Evolutionary conservation across 2,113 vertebrate species (phyloP), one percentile per base, ranked within the genome.

Genomic region (Dasyurus viverrinus): DNA sequence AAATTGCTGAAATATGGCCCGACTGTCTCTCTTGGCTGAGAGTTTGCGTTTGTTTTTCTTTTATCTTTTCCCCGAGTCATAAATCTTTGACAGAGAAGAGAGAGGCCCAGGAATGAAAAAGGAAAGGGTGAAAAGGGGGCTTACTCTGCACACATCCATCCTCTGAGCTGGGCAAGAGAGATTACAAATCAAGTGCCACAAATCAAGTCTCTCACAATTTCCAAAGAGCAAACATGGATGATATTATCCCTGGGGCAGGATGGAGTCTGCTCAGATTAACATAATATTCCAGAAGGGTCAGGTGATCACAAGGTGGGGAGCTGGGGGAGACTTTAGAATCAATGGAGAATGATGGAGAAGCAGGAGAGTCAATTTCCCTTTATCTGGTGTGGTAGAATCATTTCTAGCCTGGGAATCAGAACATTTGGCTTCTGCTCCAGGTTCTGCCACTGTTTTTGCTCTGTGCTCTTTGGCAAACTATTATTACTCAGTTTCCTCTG

Each of bases 1-100:
- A 89, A 54, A 96, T 90, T 94, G 76, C 60, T 94, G 89, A 94
- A 97, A 97, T 97, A 94, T 8, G 90, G 95, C 93, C 95, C 54
- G 60, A 76, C 92, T 93, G 95, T 89, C 90, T 93, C 93, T 94
- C 95, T 92, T 48, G 93, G 90, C 90, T 95, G 91, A 55, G 95
- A 90, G 57, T 97, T 96, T 93, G 54, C 93, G 95, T 95, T 95
- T 97, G 76, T 96, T 96, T 96, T 97, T 95, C 93, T 97, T 97
- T 96, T 96, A 92, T 96, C 94, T 94, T 96, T 84, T 97, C 90
- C 92, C 53, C 53, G 3, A 54, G 93, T 94, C 60, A 57, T 96
- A 96, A 97, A 95, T 96, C 93, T 95, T 93, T 96, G 76, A 95
- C 96, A 84, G 89, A 36, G 42, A 92, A 96, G 89, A 93, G 54